Percentiles rank a stretch among this genome's conserved stretches.
Evolutionary conservation across 2,888 invertebrate species (phyloP).

Genomic region (Anthoptus insignis): DNA sequence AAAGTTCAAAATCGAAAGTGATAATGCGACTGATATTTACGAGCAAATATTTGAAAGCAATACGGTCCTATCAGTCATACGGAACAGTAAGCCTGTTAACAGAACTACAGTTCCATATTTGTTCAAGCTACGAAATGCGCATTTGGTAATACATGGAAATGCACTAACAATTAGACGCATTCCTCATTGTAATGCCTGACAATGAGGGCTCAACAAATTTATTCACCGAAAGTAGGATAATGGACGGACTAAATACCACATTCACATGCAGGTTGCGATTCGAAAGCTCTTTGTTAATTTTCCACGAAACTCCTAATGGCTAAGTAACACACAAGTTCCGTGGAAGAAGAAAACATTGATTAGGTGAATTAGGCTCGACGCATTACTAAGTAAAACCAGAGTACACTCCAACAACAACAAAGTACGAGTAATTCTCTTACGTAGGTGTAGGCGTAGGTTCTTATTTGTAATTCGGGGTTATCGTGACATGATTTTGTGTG

Average conservation of each 20-base stretch:
- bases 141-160: slow-evolving; percentile 41
- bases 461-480: too few relatives aligned
- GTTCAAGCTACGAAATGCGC: slow-evolving; percentile 37
- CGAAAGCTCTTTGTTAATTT: slow-evolving; percentile 74
- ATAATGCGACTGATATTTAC: neutral
- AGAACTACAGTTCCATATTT: slow-evolving; percentile 41
- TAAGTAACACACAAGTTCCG: slow-evolving; percentile 78
- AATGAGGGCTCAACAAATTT: slow-evolving; percentile 61
- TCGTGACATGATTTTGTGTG: too few relatives aligned
- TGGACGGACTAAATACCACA: slow-evolving; percentile 61
- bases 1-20: neutral
- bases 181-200: slow-evolving; percentile 60
- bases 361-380: slow-evolving; percentile 57
- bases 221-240: slow-evolving; percentile 56
- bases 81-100: slow-evolving; percentile 41
- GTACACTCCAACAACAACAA: slow-evolving; percentile 34
- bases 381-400: slow-evolving; percentile 56
- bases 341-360: slow-evolving; percentile 67
- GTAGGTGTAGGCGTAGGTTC: too few relatives aligned
- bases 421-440: too few relatives aligned
- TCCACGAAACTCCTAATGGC: slow-evolving; percentile 74
- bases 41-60: slow-evolving; percentile 22
- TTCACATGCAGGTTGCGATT: slow-evolving; percentile 75
- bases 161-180: slow-evolving; percentile 42
- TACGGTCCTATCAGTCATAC: slow-evolving; percentile 22